Evolutionary conservation across 2,113 vertebrate species (phyloP), one percentile per base, ranked within the genome.

Genomic region (Amphilophus citrinellus): DNA sequence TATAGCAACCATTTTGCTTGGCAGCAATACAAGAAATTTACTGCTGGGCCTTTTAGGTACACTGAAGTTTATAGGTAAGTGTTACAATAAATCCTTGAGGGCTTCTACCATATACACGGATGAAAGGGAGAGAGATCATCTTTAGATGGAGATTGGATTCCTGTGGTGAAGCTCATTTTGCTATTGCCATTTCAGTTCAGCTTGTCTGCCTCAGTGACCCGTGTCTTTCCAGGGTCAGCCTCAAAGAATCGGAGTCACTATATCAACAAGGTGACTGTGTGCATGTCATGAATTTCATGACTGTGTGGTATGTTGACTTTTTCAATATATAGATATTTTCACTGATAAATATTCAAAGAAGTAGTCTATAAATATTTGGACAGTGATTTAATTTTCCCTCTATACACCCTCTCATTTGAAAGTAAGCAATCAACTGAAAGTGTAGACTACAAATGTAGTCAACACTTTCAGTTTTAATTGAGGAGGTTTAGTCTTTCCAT

Each of bases 1-100:
- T 35, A 73, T 20, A n/a, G 7, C 47, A 73, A 50, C 17, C 6
- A 4, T 56, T 73, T 30, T 35, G 68, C 20, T 17, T 73, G 47
- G 47, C 47, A 73, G 32, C 17, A 53, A 73, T n/a, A 56, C 47
- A 32, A 53, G 27, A 56, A 73, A 32, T 53, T 56, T 2, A 73
- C 47, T 53, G 68, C 42, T 32, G 10, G 27, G 66, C 17, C 17
- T 53, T 73, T 32, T 78, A 88, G 77, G 82, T 80, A 85, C 87
- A 83, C 79, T 86, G 85, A 90, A 86, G 87, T 87, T 87, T 89
- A 88, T 80, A 58, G 84, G 76, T 88, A 91, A 87, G 83, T 75
- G 62, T 85, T 63, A 15, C 80, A 82, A 88, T 92, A 92, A 91
- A 93, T 87, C 85, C 27, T 87, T 35, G 71, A 77, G 73, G 58